phyloP scores from a whole-genome alignment of 2,888 invertebrate species.

The Tenthredo mesomela region DNA sequence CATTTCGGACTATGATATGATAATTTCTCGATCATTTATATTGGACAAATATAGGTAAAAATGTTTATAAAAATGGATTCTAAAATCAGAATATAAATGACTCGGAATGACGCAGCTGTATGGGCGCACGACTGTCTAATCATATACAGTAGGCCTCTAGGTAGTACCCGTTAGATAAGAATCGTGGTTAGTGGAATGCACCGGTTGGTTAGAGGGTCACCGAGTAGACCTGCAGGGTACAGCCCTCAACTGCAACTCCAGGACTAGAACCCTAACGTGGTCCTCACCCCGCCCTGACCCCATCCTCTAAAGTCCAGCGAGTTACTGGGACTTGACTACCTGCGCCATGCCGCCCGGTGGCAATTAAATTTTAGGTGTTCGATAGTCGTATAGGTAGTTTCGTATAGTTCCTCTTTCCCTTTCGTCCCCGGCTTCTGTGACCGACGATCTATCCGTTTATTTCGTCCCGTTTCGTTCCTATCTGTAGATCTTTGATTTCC shows the following conservation, averaged over 20 bases:
- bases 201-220: constrained; percentile 53
- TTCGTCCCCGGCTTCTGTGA: constrained; percentile 11
- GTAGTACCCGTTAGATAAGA: constrained; percentile 53
- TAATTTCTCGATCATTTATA: no score
- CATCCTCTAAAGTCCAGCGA: constrained; percentile 15
- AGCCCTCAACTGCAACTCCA: not conserved
- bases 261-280: not conserved
- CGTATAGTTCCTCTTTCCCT: constrained; percentile 36
- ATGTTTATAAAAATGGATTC: not conserved
- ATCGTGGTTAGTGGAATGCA: constrained; percentile 54
- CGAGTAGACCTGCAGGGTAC: constrained; percentile 21
- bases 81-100: not conserved
- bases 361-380: constrained; percentile 63
- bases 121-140: constrained; percentile 50
- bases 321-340: constrained; percentile 37
- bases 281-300: constrained; percentile 18
- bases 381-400: constrained; percentile 57
- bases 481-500: not conserved
- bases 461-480: not conserved
- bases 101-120: constrained; percentile 50
- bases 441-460: not conserved
- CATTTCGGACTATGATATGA: no score
- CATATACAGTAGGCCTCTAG: constrained; percentile 52
- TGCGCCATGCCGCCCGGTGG: constrained; percentile 54
- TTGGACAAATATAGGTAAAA: not conserved